These are phyloP conservation scores for Auanema sp. DNA, from an alignment of 2,888 invertebrate genomes.

Conservation along the genomic window DNA sequence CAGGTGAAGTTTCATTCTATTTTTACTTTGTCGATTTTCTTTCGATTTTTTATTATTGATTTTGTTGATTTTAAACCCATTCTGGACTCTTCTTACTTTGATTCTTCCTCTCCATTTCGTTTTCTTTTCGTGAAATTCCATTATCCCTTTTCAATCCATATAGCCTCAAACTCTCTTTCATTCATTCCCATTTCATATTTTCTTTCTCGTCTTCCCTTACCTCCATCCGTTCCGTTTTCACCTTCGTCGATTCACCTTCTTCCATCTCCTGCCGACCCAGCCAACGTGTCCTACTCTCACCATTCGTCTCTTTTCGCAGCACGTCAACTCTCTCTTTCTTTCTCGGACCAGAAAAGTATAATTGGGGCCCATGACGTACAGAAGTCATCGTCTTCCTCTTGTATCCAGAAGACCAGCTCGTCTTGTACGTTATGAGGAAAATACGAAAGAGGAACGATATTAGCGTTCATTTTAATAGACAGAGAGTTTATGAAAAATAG, in stretches of 20 bases:
- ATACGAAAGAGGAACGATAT: no score
- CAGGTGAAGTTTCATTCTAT: neutral
- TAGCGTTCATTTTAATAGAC: no score
- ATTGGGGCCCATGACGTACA: neutral
- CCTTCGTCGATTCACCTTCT: neutral
- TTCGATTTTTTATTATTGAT: neutral
- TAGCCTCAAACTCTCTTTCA: no score
- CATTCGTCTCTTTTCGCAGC: constrained; percentile 1
- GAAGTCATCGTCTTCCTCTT: neutral
- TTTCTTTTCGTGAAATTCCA: neutral
- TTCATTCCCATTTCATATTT: no score
- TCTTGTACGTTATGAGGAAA: no score
- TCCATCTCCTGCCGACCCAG: no score
- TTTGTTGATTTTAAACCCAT: neutral
- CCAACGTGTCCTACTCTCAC: neutral
- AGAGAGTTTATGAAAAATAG: no score
- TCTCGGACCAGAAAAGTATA: neutral
- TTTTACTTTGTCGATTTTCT: neutral
- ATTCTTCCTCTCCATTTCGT: neutral
- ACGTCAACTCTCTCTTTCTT: constrained; percentile 3
- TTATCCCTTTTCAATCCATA: neutral
- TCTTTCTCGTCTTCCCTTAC: neutral
- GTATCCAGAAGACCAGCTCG: neutral
- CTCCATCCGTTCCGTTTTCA: constrained; percentile 6
- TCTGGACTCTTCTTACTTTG: constrained; percentile 6